phyloP scores from a whole-genome alignment of 2,888 invertebrate genomes.

The Eudasyphora cyanicolor region DNA sequence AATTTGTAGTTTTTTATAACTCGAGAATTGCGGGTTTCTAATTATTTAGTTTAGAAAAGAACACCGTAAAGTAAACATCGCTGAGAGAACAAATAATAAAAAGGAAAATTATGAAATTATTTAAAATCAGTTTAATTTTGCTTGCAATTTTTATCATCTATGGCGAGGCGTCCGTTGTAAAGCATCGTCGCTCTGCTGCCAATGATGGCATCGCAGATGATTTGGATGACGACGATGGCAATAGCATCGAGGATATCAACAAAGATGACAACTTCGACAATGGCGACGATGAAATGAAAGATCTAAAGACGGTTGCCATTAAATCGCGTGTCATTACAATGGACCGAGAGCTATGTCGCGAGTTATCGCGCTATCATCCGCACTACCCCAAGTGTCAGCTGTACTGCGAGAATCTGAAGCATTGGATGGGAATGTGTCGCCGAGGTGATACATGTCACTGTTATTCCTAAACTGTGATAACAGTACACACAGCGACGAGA shows the following conservation, averaged over 20 bases:
- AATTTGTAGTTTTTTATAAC: conserved; percentile 9
- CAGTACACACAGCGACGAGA: neutral
- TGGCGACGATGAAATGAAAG: conserved; percentile 37
- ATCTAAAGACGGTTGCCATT: conserved; percentile 72
- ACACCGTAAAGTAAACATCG: conserved; percentile 45
- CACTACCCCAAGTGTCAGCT: conserved; percentile 76
- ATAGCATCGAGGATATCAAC: neutral
- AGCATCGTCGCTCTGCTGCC: neutral
- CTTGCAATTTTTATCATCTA: conserved; percentile 36
- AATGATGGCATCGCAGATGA: conserved; percentile 33
- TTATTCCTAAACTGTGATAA: conserved; percentile 70
- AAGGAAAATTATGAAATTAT: conserved; percentile 44
- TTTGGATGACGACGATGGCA: conserved; percentile 9
- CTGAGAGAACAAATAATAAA: neutral
- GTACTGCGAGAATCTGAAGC: conserved; percentile 75
- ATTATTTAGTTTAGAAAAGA: conserved; percentile 51
- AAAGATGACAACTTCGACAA: neutral
- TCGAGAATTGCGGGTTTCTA: conserved; percentile 22
- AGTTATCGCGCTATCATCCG: conserved; percentile 74
- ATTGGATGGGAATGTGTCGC: conserved; percentile 78
- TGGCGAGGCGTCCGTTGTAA: conserved; percentile 11
- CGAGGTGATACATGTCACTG: conserved; percentile 75
- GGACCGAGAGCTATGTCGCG: conserved; percentile 73
- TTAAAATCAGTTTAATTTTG: conserved; percentile 48
- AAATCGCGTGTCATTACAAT: conserved; percentile 75